Conservation (phyloP, 2,113 vertebrate genomes). For the Percina caprodes region DNA sequence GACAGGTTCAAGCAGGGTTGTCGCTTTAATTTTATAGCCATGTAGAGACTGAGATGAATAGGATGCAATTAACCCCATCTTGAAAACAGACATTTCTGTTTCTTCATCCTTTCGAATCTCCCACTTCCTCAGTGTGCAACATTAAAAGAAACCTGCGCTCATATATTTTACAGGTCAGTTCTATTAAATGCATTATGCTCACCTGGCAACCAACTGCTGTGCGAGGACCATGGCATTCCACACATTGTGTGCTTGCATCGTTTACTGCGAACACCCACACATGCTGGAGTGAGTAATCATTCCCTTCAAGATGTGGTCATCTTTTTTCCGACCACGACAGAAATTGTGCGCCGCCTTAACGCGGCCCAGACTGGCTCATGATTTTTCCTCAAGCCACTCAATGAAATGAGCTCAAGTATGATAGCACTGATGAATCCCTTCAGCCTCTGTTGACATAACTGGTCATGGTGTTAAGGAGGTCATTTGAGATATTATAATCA, state of each 20-base stretch:
- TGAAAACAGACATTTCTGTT: slow-evolving; percentile 22
- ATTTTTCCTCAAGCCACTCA: slow-evolving; percentile 35
- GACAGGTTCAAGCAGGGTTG: not conserved
- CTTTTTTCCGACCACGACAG: slow-evolving; percentile 46
- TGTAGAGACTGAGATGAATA: slow-evolving; percentile 12
- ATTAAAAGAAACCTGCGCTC: slow-evolving; percentile 32
- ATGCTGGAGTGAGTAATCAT: slow-evolving; percentile 40
- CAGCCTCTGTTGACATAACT: slow-evolving; percentile 53
- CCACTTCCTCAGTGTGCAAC: slow-evolving; percentile 28
- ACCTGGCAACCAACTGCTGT: slow-evolving; percentile 31
- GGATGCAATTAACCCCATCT: slow-evolving; percentile 24
- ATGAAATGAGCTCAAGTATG: slow-evolving; percentile 50
- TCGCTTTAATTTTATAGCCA: slow-evolving; percentile 21
- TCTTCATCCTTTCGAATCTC: not conserved
- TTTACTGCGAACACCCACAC: slow-evolving; percentile 31
- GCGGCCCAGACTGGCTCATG: slow-evolving; percentile 10
- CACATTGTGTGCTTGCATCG: slow-evolving; percentile 6
- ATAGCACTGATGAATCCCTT: slow-evolving; percentile 59
- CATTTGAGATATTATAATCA: slow-evolving; percentile 65
- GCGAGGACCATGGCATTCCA: not conserved
- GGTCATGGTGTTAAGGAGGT: slow-evolving; percentile 56
- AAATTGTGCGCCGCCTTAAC: slow-evolving; percentile 28
- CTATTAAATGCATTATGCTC: slow-evolving; percentile 28
- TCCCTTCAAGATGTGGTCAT: slow-evolving; percentile 31
- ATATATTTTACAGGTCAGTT: slow-evolving; percentile 31